These are phyloP conservation scores for Mantis religiosa DNA, from an alignment of 2,888 invertebrate species.

Conservation along the genomic window DNA sequence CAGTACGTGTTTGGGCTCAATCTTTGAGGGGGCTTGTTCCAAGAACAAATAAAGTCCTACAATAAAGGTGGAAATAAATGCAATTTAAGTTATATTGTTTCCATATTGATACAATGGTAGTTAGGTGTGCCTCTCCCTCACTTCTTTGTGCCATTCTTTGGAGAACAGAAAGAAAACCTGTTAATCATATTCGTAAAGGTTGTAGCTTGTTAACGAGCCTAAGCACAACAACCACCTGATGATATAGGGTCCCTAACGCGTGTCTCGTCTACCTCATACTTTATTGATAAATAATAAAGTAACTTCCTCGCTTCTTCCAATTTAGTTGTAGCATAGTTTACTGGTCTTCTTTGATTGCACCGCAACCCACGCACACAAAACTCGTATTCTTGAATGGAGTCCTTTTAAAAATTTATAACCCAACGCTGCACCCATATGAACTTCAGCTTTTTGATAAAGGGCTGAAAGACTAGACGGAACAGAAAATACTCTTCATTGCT, in stretches of 20 bases:
- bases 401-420: neutral
- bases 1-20: too few relatives aligned
- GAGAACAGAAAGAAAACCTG: neutral
- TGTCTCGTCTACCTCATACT: neutral
- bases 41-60: too few relatives aligned
- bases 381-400: neutral
- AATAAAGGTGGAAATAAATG: too few relatives aligned
- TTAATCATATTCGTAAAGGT: neutral
- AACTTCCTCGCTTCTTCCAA: neutral
- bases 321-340: neutral
- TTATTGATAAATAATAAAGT: neutral
- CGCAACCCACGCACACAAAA: neutral
- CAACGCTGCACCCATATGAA: neutral
- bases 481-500: too few relatives aligned
- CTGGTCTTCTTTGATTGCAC: neutral
- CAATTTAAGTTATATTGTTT: neutral
- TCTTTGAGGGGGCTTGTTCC: too few relatives aligned
- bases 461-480: too few relatives aligned
- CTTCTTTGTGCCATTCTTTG: neutral
- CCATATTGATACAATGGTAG: neutral
- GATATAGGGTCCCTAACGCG: neutral
- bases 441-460: too few relatives aligned
- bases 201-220: constrained; percentile 10
- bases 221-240: neutral
- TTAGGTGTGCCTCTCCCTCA: neutral